Percentiles rank a stretch among this genome's conserved stretches.
Conservation (phyloP, 2,888 invertebrate species). For the Iphiclides podalirius region DNA sequence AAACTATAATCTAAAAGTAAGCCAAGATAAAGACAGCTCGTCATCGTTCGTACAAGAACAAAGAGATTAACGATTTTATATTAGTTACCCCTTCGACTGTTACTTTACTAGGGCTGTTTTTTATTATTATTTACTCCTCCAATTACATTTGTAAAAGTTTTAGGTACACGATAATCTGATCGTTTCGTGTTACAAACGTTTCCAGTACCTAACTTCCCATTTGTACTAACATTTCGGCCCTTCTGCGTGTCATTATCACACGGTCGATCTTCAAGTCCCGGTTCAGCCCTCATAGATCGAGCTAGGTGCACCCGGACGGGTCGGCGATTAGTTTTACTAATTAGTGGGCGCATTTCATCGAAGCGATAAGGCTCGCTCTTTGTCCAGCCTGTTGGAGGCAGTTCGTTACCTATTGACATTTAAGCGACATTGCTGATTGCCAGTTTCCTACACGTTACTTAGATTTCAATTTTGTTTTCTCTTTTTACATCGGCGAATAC, state of each 20-base stretch:
- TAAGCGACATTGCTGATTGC: slow-evolving; percentile 13
- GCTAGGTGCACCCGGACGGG: neutral
- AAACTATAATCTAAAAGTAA: too few species aligned
- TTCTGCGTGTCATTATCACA: neutral
- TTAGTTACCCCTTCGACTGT: too few species aligned
- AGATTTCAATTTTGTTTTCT: slow-evolving; percentile 39
- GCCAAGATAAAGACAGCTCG: too few species aligned
- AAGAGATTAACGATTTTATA: too few species aligned
- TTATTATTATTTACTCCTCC: too few species aligned
- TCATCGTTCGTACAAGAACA: too few species aligned
- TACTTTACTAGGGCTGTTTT: too few species aligned
- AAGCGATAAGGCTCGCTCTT: slow-evolving; percentile 17
- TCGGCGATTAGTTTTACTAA: slow-evolving; percentile 19
- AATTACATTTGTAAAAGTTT: too few species aligned
- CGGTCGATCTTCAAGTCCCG: slow-evolving; percentile 1
- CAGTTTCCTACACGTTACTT: slow-evolving; percentile 30
- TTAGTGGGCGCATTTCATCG: slow-evolving; percentile 19
- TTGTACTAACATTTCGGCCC: slow-evolving; percentile 2
- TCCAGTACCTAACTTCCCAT: neutral
- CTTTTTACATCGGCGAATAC: neutral
- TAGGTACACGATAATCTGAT: neutral
- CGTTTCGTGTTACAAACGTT: neutral
- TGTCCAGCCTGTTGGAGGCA: slow-evolving; percentile 16
- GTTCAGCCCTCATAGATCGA: slow-evolving; percentile 4
- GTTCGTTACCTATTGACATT: slow-evolving; percentile 23